phyloP scores from a whole-genome alignment of 2,113 vertebrate species.

The Nerophis ophidion region DNA sequence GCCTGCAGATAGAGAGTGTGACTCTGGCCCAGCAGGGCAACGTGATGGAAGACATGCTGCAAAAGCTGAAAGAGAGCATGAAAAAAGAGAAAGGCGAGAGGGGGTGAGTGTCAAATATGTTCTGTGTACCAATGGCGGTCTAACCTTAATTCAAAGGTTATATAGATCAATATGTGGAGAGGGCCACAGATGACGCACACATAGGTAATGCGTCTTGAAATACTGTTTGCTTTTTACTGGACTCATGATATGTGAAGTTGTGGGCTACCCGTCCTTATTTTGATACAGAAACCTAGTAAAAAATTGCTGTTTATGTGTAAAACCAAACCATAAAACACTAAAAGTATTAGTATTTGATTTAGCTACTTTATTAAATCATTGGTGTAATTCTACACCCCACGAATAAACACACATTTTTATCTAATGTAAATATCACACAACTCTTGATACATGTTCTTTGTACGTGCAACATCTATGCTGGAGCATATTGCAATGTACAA shows the following conservation, averaged over 20 bases:
- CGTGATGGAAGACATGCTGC: slow-evolving; percentile 80
- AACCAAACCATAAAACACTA: not conserved
- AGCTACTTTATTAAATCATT: too few species aligned
- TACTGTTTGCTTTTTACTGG: slow-evolving; percentile 39
- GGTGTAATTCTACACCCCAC: too few species aligned
- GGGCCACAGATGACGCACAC: slow-evolving; percentile 28
- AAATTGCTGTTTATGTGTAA: slow-evolving; percentile 11
- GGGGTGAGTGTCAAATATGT: slow-evolving; percentile 69
- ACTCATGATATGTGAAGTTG: slow-evolving; percentile 29
- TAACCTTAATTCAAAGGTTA: slow-evolving; percentile 46
- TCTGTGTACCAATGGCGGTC: slow-evolving; percentile 5
- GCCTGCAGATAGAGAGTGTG: slow-evolving; percentile 74
- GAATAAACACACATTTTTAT: too few species aligned
- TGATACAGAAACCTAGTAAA: slow-evolving; percentile 21
- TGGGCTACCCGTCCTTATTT: slow-evolving; percentile 21
- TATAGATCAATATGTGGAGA: slow-evolving; percentile 45
- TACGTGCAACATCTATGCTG: too few species aligned
- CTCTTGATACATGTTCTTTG: too few species aligned
- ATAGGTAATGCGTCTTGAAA: slow-evolving; percentile 48
- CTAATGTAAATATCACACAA: too few species aligned
- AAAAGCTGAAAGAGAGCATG: slow-evolving; percentile 75
- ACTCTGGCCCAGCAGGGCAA: slow-evolving; percentile 76
- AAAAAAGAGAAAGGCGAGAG: slow-evolving; percentile 81
- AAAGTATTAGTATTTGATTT: not conserved
- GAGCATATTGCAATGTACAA: too few species aligned